Conservation (phyloP, 2,888 invertebrate species). For the Sussaba pulchella region DNA sequence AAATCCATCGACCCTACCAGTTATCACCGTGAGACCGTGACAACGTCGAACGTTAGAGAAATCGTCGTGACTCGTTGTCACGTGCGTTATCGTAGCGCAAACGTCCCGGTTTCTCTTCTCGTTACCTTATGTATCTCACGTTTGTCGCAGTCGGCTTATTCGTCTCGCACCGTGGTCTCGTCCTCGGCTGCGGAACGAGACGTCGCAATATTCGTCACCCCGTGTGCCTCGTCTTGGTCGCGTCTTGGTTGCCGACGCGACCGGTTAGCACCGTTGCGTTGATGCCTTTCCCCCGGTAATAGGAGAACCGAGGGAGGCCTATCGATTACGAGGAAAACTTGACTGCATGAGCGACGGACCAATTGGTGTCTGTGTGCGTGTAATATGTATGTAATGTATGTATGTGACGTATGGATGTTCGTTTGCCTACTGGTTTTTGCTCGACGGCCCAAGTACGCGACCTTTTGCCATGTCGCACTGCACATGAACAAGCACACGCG, state of each 20-base stretch:
- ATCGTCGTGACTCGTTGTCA: too few species aligned
- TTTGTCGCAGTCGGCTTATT: neutral
- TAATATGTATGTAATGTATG: neutral
- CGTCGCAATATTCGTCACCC: conserved; percentile 33
- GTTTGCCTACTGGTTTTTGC: conserved; percentile 8
- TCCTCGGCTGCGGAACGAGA: conserved; percentile 46
- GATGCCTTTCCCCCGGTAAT: conserved; percentile 78
- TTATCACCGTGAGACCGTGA: too few species aligned
- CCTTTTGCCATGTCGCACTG: conserved; percentile 30
- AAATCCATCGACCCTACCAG: too few species aligned
- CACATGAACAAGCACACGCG: conserved; percentile 60
- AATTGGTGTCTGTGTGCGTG: conserved; percentile 49
- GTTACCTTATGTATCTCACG: neutral
- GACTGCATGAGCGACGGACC: conserved; percentile 70
- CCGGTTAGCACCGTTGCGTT: conserved; percentile 41
- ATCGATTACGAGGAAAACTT: conserved; percentile 82
- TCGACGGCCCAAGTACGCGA: neutral
- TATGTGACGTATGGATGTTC: conserved; percentile 55
- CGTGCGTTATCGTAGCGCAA: too few species aligned
- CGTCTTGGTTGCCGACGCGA: conserved; percentile 28
- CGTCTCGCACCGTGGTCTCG: conserved; percentile 42
- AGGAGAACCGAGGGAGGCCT: conserved; percentile 79
- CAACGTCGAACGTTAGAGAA: too few species aligned
- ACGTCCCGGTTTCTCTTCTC: conserved; percentile 30
- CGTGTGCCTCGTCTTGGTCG: conserved; percentile 1